Evolutionary conservation across 1,140 invertebrate species (phyloP), one percentile per base, ranked within the genome.

Genomic region (Potamilus streckersoni): DNA sequence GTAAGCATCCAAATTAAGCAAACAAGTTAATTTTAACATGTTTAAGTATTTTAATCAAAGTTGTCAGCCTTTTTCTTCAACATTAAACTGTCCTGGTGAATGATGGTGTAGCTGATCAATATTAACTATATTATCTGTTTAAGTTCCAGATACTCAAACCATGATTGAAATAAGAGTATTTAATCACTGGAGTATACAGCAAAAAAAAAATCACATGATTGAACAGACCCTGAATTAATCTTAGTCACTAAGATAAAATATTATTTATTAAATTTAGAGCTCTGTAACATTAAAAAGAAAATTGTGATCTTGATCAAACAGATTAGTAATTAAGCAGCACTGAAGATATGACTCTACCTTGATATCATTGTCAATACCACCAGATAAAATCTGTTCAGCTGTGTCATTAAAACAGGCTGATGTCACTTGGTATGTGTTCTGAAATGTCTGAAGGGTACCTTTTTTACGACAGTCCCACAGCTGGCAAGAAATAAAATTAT

Each of bases 341-440:
- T 55, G 57, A 31, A 49, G 19, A 38, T 19, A 59, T 23, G 23
- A 23, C 56, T 69, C 83, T 83, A 93, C 95, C 93, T 99, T 99
- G 11, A 99, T 93, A 74, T 98, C 95, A 91, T 99, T 99, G 89
- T 99, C 98, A 67, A 99, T 96, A 8, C 98, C 98, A 60, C 95
- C 97, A 65, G 94, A 94, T 91, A 94, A 90, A 59, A 94, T 90
- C 90, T 98, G 96, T 87, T 99, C 97, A 0, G 96, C 93, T 14
- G 96, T 98, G 84, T 99, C 98, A 88, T 97, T 98, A 88, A 99
- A 99, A 15, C 95, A 93, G 1, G 98, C 96, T 0, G 97, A 92
- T 49, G 97, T 97, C 1, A 99, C 94, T 90, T 93, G 93, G 89
- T 95, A 99, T 55, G 85, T 88, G 71, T 94, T 94, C 86, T 98